These are phyloP conservation scores for Bovichtus variegatus DNA, from an alignment of 2,797 vertebrate species.

Conservation along the genomic window DNA sequence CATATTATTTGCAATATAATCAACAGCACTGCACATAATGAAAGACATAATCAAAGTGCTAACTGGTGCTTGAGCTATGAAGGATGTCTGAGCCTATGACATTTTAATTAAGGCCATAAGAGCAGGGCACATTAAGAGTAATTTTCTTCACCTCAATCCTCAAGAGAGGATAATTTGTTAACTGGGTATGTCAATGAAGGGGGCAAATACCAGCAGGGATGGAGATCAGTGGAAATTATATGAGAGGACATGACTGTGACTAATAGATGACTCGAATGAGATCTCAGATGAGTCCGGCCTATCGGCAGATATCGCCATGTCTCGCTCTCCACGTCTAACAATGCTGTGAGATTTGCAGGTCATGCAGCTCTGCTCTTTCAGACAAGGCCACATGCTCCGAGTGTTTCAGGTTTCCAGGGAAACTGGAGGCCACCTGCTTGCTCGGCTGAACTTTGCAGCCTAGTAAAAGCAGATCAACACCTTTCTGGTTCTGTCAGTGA, in stretches of 20 bases:
- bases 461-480: slow-evolving; percentile 78
- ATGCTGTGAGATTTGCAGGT: slow-evolving; percentile 43
- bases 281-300: slow-evolving; percentile 29
- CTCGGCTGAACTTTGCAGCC: slow-evolving; percentile 75
- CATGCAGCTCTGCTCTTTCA: slow-evolving; percentile 40
- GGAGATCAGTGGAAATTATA: slow-evolving; percentile 41
- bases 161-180: slow-evolving; percentile 68
- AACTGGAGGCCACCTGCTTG: slow-evolving; percentile 75
- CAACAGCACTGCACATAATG: slow-evolving; percentile 42
- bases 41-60: slow-evolving; percentile 58
- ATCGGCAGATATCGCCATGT: slow-evolving; percentile 18
- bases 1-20: slow-evolving; percentile 57
- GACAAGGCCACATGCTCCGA: slow-evolving; percentile 35
- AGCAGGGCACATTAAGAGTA: slow-evolving; percentile 62
- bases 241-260: slow-evolving; percentile 38
- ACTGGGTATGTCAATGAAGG: slow-evolving; percentile 53
- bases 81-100: slow-evolving; percentile 62
- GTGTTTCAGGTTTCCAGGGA: slow-evolving; percentile 78
- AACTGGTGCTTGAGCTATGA: slow-evolving; percentile 61
- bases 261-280: slow-evolving; percentile 46
- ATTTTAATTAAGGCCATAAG: slow-evolving; percentile 76
- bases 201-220: slow-evolving; percentile 45
- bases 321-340: slow-evolving; percentile 46
- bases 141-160: slow-evolving; percentile 69
- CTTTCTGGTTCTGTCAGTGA: slow-evolving; percentile 69